Percentiles rank a stretch among this genome's conserved stretches.
Evolutionary conservation across 2,888 invertebrate species (phyloP).

Genomic region (Pterostichus madidus): DNA sequence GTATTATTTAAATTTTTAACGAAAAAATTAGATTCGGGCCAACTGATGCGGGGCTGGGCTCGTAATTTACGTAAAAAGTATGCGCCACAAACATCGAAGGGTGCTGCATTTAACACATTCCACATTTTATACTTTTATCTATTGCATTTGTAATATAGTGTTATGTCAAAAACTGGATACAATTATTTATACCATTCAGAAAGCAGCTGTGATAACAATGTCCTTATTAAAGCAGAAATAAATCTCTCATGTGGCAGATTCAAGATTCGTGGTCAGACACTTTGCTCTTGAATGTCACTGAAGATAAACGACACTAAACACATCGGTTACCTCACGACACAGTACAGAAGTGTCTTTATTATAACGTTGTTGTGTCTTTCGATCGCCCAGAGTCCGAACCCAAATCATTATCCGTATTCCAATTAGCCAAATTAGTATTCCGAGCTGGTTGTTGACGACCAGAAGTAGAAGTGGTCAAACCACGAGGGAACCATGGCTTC

Average conservation of each 20-base stretch:
- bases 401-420: slow-evolving; percentile 55
- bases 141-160: too few species aligned
- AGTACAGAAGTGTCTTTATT: slow-evolving; percentile 8
- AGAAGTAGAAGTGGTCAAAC: slow-evolving; percentile 50
- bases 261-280: background rate
- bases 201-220: too few species aligned
- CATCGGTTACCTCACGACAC: slow-evolving; percentile 37
- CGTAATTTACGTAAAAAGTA: too few species aligned
- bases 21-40: too few species aligned
- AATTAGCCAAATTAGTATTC: slow-evolving; percentile 66
- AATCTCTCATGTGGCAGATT: background rate
- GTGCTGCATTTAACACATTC: too few species aligned
- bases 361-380: slow-evolving; percentile 17
- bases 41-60: too few species aligned
- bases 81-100: too few species aligned
- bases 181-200: too few species aligned
- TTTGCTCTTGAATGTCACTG: background rate
- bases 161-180: too few species aligned
- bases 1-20: too few species aligned
- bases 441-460: slow-evolving; percentile 49
- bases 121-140: too few species aligned
- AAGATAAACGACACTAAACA: slow-evolving; percentile 30
- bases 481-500: background rate
- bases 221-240: background rate
- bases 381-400: background rate